Evolutionary conservation across 2,888 invertebrate genomes (phyloP), one percentile per base, ranked within the genome.

Genomic region (Plebejus melissa): DNA sequence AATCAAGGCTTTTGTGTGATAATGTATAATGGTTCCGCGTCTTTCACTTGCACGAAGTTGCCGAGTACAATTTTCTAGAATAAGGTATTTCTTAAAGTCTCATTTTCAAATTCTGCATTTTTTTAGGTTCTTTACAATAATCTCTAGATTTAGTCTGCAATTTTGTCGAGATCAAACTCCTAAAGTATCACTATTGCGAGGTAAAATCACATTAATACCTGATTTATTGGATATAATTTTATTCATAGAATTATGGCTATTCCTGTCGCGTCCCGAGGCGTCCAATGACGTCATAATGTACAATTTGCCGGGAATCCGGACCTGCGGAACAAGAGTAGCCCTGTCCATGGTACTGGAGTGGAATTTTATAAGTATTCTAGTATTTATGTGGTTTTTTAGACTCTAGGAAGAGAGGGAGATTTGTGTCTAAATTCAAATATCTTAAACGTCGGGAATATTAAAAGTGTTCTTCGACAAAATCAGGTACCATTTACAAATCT

Each of bases 191-290:
- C 22, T 65, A 36, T 65, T 65, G 65, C 65, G 32, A 46, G 46
- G 41, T 41, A 22, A 28, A 28, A 28, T 54, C 50, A 54, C 72
- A 72, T 50, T 54, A 72, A 72, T 13, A 28, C 32, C 6, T 50
- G 28, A 46, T 77, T 78, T 76, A 78, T 78, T 74, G 76, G 74
- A 69, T 78, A 80, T 82, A 88, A 88, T 88, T 85, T 85, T 86
- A 87, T 87, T 86, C 87, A 87, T 87, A 85, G 87, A 85, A 80
- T 83, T 83, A 82, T 81, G 80, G 50, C 81, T 80, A 80, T 84
- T 83, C 83, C 82, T 79, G 81, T 81, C 79, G 80, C 80, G 79
- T 78, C 75, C 75, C 83, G 83, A 82, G 71, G 76, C 77, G 70
- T 79, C 77, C 82, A 82, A 83, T 86, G 84, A 87, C 84, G 83